Conservation (phyloP, 2,888 invertebrate species). For the Philopedon plagiatum region DNA sequence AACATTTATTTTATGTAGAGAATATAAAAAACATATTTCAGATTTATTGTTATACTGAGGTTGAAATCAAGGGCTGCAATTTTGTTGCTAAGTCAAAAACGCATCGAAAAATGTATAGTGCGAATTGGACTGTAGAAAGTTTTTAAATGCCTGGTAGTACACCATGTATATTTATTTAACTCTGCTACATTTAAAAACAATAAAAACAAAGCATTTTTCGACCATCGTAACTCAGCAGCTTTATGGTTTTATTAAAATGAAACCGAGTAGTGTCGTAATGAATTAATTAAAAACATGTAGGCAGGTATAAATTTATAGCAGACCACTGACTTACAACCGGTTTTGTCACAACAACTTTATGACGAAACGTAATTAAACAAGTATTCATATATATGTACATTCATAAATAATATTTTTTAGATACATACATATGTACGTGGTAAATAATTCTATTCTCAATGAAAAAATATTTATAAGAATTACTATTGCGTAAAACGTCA, state of each 20-base stretch:
- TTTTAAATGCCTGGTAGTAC: too few species aligned
- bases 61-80: too few species aligned
- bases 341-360: slow-evolving; percentile 43
- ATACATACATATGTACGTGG: slow-evolving; percentile 25
- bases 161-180: too few species aligned
- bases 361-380: slow-evolving; percentile 47
- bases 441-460: slow-evolving; percentile 36
- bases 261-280: slow-evolving; percentile 15
- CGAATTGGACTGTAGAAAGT: too few species aligned
- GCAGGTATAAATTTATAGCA: slow-evolving; percentile 30
- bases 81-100: too few species aligned
- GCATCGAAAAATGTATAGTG: too few species aligned
- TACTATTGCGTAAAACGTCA: slow-evolving; percentile 35
- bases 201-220: too few species aligned
- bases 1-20: too few species aligned
- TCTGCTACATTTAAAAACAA: too few species aligned
- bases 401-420: slow-evolving; percentile 34
- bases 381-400: slow-evolving; percentile 35
- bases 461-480: slow-evolving; percentile 26
- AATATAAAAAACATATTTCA: too few species aligned
- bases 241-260: neutral
- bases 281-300: slow-evolving; percentile 42
- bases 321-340: slow-evolving; percentile 41
- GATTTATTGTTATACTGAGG: too few species aligned
- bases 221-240: too few species aligned